Evolutionary conservation across 2,888 invertebrate genomes (phyloP).

Genomic region (Xestia xanthographa): DNA sequence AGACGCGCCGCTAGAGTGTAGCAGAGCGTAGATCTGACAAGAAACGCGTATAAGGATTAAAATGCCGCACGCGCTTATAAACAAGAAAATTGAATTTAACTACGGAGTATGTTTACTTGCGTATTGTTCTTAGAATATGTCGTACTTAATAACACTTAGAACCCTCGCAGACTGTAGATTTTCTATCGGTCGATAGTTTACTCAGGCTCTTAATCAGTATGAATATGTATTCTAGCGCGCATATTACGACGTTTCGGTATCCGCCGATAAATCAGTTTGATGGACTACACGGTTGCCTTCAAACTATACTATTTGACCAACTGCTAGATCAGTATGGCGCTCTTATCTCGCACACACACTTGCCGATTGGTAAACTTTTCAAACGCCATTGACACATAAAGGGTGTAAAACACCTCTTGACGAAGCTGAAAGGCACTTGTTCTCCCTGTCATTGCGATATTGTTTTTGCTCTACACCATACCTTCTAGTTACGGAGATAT

Average conservation of each 20-base stretch:
- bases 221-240: not conserved
- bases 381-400: too few species aligned
- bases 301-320: not conserved
- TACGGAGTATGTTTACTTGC: slow-evolving; percentile 33
- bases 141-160: not conserved
- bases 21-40: slow-evolving; percentile 48
- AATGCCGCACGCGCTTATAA: slow-evolving; percentile 47
- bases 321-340: too few species aligned
- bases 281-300: not conserved
- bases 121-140: not conserved
- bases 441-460: too few species aligned
- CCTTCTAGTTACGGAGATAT: too few species aligned
- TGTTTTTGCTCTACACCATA: too few species aligned
- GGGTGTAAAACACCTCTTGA: too few species aligned
- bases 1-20: slow-evolving; percentile 44
- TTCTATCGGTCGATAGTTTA: not conserved
- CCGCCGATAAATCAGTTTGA: not conserved
- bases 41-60: slow-evolving; percentile 57
- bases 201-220: not conserved
- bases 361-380: too few species aligned
- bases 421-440: too few species aligned
- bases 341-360: too few species aligned
- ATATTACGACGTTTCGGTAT: not conserved
- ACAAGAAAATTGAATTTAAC: slow-evolving; percentile 60
- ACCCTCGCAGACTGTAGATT: not conserved